phyloP scores from a whole-genome alignment of 2,797 vertebrate genomes.

The Clarias fuscus region DNA sequence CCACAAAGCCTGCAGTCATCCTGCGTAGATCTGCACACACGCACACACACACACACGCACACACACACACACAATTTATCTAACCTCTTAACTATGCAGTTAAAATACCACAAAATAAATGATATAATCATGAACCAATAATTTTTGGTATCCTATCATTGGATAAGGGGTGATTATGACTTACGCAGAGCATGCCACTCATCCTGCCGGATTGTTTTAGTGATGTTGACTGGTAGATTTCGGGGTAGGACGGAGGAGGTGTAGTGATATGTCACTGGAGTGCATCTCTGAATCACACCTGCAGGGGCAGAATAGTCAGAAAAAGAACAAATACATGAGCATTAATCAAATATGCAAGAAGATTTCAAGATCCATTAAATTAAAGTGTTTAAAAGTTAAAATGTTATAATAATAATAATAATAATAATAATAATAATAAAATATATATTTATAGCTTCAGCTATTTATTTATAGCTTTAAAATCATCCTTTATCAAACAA shows the following conservation, averaged over 20 bases:
- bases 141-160: neutral
- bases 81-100: neutral
- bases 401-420: neutral
- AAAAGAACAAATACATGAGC: neutral
- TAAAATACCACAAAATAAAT: no score
- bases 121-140: neutral
- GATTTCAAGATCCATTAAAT: neutral
- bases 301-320: slow-evolving; percentile 13
- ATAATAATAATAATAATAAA: no score
- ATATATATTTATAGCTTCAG: neutral
- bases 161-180: slow-evolving; percentile 61
- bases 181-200: slow-evolving; percentile 95
- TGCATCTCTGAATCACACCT: slow-evolving; percentile 90
- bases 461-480: no score
- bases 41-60: slow-evolving; percentile 1
- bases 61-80: neutral
- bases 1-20: slow-evolving; percentile 94
- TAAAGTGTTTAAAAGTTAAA: neutral
- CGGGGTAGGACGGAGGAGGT: slow-evolving; percentile 89
- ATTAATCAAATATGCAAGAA: neutral
- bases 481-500: neutral
- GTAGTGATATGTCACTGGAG: slow-evolving; percentile 91
- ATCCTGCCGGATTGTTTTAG: slow-evolving; percentile 92
- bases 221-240: slow-evolving; percentile 88
- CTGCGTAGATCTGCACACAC: slow-evolving; percentile 81